Evolutionary conservation across 2,113 vertebrate species (phyloP).

Genomic region (Heterochromis multidens): DNA sequence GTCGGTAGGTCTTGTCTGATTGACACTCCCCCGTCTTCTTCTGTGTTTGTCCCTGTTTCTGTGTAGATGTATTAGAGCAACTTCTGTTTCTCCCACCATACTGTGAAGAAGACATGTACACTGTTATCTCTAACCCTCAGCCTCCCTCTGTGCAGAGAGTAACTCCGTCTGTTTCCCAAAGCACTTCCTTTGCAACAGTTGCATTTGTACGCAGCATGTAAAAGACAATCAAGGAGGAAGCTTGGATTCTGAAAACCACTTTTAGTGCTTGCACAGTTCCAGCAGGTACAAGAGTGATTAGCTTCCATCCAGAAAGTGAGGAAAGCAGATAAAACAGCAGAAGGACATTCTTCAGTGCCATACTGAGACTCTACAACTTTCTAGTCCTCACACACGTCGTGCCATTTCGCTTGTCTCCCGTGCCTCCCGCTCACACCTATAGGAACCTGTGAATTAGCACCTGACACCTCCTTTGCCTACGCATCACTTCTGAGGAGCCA

Average conservation of each 20-base stretch:
- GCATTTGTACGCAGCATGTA: conserved; percentile 14
- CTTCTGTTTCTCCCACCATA: conserved; percentile 17
- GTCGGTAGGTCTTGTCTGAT: conserved; percentile 78
- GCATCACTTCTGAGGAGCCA: conserved; percentile 46
- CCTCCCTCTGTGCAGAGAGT: conserved; percentile 54
- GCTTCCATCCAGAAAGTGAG: neutral
- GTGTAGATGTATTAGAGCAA: conserved; percentile 26
- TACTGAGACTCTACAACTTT: conserved; percentile 78
- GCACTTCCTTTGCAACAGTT: neutral
- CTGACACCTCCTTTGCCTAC: conserved; percentile 54
- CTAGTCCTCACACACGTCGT: conserved; percentile 65
- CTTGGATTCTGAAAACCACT: neutral
- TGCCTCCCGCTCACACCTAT: conserved; percentile 42
- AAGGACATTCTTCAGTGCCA: conserved; percentile 75
- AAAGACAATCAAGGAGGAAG: conserved; percentile 4
- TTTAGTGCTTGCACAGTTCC: neutral
- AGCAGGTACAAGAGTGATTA: neutral
- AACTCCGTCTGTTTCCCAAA: conserved; percentile 71
- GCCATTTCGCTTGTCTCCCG: neutral
- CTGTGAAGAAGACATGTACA: conserved; percentile 45
- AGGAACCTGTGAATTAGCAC: conserved; percentile 55
- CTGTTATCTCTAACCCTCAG: conserved; percentile 56
- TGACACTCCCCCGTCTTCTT: conserved; percentile 48
- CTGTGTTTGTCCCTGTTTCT: conserved; percentile 51
- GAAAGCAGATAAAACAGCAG: conserved; percentile 36